These are phyloP conservation scores for Pterocles burchelli DNA, from an alignment of 2,113 vertebrate genomes.

Conservation along the genomic window DNA sequence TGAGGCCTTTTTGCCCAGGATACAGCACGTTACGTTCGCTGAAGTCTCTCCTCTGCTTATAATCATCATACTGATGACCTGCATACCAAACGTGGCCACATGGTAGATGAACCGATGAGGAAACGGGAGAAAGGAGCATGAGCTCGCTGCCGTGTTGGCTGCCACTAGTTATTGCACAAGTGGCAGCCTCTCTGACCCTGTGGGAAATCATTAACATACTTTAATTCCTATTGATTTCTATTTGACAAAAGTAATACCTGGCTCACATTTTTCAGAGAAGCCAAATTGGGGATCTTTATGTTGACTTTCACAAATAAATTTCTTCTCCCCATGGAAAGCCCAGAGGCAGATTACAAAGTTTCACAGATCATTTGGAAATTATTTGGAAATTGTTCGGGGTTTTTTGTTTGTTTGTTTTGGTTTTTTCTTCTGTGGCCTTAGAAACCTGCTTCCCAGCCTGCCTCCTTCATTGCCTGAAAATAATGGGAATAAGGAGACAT, in stretches of 20 bases:
- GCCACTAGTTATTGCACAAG: not conserved
- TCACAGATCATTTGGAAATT: not conserved
- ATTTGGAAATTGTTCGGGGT: too few species aligned
- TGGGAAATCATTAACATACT: not conserved
- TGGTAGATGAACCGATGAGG: accelerated
- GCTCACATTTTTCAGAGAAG: not conserved
- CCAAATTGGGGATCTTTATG: not conserved
- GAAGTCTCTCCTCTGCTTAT: not conserved
- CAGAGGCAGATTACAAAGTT: not conserved
- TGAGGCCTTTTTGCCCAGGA: not conserved
- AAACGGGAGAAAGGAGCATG: not conserved
- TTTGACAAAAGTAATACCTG: not conserved
- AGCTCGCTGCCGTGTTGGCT: not conserved
- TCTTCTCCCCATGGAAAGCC: not conserved
- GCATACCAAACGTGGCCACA: not conserved
- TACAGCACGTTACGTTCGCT: not conserved
- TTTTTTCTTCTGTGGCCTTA: not conserved
- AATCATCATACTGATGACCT: not conserved
- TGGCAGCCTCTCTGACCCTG: not conserved
- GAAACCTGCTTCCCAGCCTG: not conserved
- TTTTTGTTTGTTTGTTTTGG: not conserved
- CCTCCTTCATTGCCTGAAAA: not conserved
- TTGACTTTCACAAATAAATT: not conserved
- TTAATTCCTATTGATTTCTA: not conserved
- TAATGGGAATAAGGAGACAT: not conserved